Conservation (phyloP, 2,113 vertebrate genomes). For the Stegostoma tigrinum region DNA sequence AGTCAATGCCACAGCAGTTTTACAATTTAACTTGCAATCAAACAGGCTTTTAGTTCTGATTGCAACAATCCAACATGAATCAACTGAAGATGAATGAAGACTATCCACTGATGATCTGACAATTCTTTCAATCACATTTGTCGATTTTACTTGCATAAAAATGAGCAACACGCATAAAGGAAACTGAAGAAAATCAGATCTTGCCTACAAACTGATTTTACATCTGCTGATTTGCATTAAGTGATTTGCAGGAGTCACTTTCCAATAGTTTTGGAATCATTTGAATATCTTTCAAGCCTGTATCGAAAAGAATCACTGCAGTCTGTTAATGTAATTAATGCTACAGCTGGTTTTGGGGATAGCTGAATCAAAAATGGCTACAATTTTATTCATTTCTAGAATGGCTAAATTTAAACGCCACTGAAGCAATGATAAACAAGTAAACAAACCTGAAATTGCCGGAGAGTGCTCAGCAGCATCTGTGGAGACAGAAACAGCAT, state of each 20-base stretch:
- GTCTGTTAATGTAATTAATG: not conserved
- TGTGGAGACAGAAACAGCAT: not conserved
- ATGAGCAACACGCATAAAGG: not conserved
- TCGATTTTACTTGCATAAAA: constrained; percentile 7
- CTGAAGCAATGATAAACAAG: not conserved
- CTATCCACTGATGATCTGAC: not conserved
- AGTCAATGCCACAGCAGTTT: not conserved
- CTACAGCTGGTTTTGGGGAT: not conserved
- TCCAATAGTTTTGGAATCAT: not conserved
- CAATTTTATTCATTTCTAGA: not conserved
- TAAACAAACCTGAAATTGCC: not conserved
- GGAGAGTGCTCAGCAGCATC: not conserved
- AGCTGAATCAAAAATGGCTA: not conserved
- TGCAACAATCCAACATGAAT: not conserved
- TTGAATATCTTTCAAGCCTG: not conserved
- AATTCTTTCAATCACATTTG: not conserved
- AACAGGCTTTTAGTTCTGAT: not conserved
- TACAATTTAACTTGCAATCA: not conserved
- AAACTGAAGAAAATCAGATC: constrained; percentile 12
- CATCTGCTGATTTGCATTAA: not conserved
- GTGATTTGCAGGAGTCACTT: constrained; percentile 2
- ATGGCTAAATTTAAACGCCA: not conserved
- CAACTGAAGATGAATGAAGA: no score
- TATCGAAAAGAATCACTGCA: not conserved
- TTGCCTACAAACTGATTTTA: not conserved